Evolutionary conservation across 2,113 vertebrate genomes (phyloP), one percentile per base, ranked within the genome.

Genomic region (Trematomus loennbergii): DNA sequence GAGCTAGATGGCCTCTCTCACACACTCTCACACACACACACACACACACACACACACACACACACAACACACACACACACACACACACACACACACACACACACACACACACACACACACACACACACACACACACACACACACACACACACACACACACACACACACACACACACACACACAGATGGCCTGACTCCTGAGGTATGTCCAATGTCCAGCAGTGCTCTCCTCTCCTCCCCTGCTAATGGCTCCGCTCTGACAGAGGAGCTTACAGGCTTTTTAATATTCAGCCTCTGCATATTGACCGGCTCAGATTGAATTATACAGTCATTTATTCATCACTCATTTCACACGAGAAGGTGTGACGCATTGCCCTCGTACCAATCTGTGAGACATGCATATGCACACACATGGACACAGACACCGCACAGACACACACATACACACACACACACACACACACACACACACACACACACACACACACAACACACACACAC

Each of bases 301-400:
- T 91, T 91, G 90, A 93, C 87, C 17, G 25, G 50, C 85, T 86
- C 84, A 69, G 69, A 84, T 81, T 91, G 88, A 90, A 90, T 90
- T 89, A 88, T 79, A 85, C 85, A 91, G 84, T 91, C 79, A 88
- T 92, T 91, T 91, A 91, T 93, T 92, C 87, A 92, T 88, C 88
- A 82, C 78, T 89, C 83, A 84, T 87, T 91, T 91, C 90, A 90
- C 85, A 91, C 82, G n/a, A 87, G 87, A 88, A 87, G 79, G 82
- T 87, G 85, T 87, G 84, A 91, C 72, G 75, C 75, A 77, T 79
- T 90, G 79, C 82, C 87, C 88, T 91, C 40, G 62, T 83, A 89
- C 71, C 82, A 84, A 83, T 83, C 80, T 91, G 84, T 82, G 87
- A 87, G 85, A 86, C 84, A 80, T 72, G 50, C 85, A 59, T n/a